phyloP scores from a whole-genome alignment of 2,888 invertebrate genomes.

The Epinotia bilunana region DNA sequence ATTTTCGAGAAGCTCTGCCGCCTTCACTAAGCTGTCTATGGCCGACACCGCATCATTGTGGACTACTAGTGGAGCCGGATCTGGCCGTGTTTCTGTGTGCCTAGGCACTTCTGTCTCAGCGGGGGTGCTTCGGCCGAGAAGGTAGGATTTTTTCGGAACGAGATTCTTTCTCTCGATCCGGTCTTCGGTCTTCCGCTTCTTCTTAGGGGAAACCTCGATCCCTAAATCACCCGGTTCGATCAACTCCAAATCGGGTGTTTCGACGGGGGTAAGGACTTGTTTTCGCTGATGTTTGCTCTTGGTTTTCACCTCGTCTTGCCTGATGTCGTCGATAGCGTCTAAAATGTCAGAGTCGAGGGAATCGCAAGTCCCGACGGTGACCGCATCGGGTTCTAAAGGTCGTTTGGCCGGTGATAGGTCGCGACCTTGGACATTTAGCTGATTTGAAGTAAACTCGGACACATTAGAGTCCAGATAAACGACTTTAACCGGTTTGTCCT shows the following conservation, averaged over 20 bases:
- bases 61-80: constrained; percentile 49
- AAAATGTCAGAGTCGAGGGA: constrained; percentile 68
- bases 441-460: constrained; percentile 61
- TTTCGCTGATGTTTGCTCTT: constrained; percentile 80
- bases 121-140: constrained; percentile 63
- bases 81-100: constrained; percentile 56
- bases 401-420: constrained; percentile 68
- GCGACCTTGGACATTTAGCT: constrained; percentile 71
- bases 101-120: constrained; percentile 55
- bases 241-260: constrained; percentile 75
- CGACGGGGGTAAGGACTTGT: constrained; percentile 79
- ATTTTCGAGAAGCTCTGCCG: constrained; percentile 76
- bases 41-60: constrained; percentile 70
- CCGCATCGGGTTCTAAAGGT: constrained; percentile 53
- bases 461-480: constrained; percentile 69
- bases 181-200: constrained; percentile 73
- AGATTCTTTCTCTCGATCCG: constrained; percentile 68
- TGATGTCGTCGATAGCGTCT: constrained; percentile 62
- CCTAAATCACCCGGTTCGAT: constrained; percentile 75
- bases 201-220: constrained; percentile 70
- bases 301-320: constrained; percentile 66
- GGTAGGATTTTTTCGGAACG: constrained; percentile 75
- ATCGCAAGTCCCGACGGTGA: constrained; percentile 60
- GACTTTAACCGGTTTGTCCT: constrained; percentile 79
- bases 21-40: constrained; percentile 78